Base-by-base conservation (phyloP, 2,797 vertebrate genomes). In the Sylvia borin region DNA sequence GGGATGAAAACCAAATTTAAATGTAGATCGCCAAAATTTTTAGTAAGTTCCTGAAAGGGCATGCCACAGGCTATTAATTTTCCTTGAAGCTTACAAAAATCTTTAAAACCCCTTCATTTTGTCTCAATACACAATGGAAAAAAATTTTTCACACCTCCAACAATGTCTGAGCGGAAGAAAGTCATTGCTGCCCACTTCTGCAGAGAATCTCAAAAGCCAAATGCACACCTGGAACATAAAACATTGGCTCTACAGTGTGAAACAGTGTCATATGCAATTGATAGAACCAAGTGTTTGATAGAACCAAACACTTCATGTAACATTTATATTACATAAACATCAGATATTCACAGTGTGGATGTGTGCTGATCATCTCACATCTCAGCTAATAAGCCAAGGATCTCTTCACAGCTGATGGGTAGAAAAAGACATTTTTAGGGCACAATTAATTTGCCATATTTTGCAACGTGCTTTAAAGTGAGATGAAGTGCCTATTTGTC, bases 381-480 rank as follows among this genome's bases (percentile, higher is more conserved):
- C 85, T 77, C 45, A 48, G 74, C 82, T 95, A 85, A 95, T 61
- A 91, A 92, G 34, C 75, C 61, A 76, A 92, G 66, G 51, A 80
- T 86, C 82, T 83, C 85, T 85, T 78, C 68, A 65, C 45, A 91
- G 76, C 11, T 0, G 1, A 75, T 62, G 51, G 34, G 58, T 89
- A 82, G 65, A 68, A 85, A 77, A 53, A 95, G 92, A 88, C 73
- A 26, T 92, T 95, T 96, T 95, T 92, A 96, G 93, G 93, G 50
- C 94, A 90, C 85, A 85, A 85, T 94, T 96, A 92, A 91, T 93
- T 96, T 94, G 57, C 85, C 43, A 13, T 77, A 88, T 85, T 96
- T 96, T 93, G 72, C 72, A 91, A 51, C 0, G 8, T 83, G 82
- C 65, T 85, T 88, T 74, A 77, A 86, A 80, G 72, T 51, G 76